Percentiles rank a stretch among this genome's conserved stretches.
phyloP scores from a whole-genome alignment of 2,888 invertebrate species.

The Portevinia maculata region DNA sequence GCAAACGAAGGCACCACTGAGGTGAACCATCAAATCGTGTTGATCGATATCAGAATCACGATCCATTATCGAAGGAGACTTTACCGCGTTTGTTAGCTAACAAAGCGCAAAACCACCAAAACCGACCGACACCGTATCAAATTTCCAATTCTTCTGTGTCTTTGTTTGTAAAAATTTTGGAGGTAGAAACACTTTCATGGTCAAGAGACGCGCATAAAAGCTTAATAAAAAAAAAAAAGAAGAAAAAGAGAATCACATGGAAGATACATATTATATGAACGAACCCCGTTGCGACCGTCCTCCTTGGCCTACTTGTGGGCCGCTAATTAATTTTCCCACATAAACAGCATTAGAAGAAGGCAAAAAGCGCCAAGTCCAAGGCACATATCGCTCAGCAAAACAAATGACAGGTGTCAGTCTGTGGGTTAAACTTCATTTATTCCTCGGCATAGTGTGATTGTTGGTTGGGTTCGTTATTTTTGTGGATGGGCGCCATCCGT shows the following conservation, averaged over 20 bases:
- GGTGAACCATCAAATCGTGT: constrained; percentile 69
- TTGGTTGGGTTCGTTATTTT: too few relatives aligned
- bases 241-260: background rate
- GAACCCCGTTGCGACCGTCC: constrained; percentile 27
- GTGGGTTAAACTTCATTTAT: constrained; percentile 71
- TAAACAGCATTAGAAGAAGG: constrained; percentile 18
- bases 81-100: constrained; percentile 22
- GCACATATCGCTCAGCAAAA: constrained; percentile 60
- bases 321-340: constrained; percentile 73
- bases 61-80: constrained; percentile 71
- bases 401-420: constrained; percentile 74
- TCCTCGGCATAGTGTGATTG: too few relatives aligned
- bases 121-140: constrained; percentile 72
- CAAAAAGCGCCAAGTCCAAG: constrained; percentile 12
- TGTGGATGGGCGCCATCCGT: constrained; percentile 62
- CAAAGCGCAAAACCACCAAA: constrained; percentile 65
- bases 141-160: constrained; percentile 50
- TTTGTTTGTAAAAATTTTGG: constrained; percentile 27
- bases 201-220: constrained; percentile 38
- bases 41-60: constrained; percentile 74
- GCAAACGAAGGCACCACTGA: constrained; percentile 20
- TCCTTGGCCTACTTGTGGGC: constrained; percentile 8
- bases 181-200: constrained; percentile 56
- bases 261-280: too few relatives aligned
- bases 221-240: background rate